Base-by-base conservation (phyloP, 2,797 vertebrate species). In the Pangasius larnaudii region DNA sequence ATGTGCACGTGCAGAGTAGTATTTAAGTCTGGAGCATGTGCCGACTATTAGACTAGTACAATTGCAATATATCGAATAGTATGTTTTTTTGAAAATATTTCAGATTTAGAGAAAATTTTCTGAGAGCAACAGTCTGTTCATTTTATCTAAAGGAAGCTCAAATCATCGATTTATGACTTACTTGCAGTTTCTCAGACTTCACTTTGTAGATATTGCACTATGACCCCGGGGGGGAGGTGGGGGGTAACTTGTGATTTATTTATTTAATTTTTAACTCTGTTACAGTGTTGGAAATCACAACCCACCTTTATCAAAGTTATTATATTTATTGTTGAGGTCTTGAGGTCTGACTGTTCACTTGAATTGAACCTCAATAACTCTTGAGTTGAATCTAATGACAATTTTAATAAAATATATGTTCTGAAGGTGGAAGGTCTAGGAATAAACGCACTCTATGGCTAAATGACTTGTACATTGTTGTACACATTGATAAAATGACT, bases 81-180 rank as follows among this genome's bases (percentile, higher is more conserved):
- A n/a, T 4, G 36, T 24, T 69, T 18, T 11, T 10, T 19, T 30
- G 10, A 65, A 19, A 16, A 82, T 61, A 49, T 49, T 46, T 10
- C 6, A 3, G 58, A 46, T n/a, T 92, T 92, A 92, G 93, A 87
- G 87, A 71, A 72, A 90, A 88, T 90, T 88, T 91, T 92, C 91
- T 59, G 90, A 90, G 19, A 86, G 89, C 80, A 87, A 85, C 85
- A 75, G 89, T 92, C 90, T 88, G 91, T 88, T 92, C 91, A 90
- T 87, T 91, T 92, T 91, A 92, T 93, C 94, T 93, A 93, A 96
- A 95, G 88, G 93, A 94, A 93, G 90, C 92, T 91, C 93, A 93
- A 94, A 91, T 93, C 92, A 91, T 89, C 94, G 93, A 95, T 96
- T 94, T 92, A 92, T 94, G 91, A 85, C 90, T 84, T 79, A 92